Percentiles rank a stretch among this genome's conserved stretches.
phyloP scores from a whole-genome alignment of 2,888 invertebrate species.

The Anoncus sp. region DNA sequence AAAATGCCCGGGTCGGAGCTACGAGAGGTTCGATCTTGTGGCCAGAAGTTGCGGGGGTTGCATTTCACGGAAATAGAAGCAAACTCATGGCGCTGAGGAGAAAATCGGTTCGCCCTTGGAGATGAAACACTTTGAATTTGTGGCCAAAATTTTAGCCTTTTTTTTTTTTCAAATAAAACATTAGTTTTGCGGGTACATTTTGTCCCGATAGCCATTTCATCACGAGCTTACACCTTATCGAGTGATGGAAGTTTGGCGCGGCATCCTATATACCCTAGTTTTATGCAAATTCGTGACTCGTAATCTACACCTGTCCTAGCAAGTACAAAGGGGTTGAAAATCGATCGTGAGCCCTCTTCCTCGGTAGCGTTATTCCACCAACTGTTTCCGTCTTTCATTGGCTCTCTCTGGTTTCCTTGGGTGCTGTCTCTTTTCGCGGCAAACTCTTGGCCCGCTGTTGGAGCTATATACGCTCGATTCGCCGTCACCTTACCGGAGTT shows the following conservation, averaged over 20 bases:
- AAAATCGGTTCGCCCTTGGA: too few species aligned
- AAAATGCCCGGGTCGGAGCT: conserved; percentile 30
- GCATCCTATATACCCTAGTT: conserved; percentile 14
- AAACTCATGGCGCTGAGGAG: neutral
- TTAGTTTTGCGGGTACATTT: too few species aligned
- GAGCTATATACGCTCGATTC: neutral
- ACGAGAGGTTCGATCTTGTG: neutral
- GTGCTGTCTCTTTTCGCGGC: neutral
- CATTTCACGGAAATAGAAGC: neutral
- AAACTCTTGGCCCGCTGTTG: neutral
- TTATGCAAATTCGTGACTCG: conserved; percentile 57
- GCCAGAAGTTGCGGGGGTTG: neutral
- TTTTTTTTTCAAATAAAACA: too few species aligned
- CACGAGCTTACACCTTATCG: neutral
- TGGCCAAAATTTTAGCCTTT: too few species aligned
- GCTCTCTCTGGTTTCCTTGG: neutral
- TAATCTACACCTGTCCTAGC: conserved; percentile 56
- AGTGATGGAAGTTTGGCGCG: conserved; percentile 1
- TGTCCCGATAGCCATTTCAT: neutral
- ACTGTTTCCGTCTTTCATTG: neutral
- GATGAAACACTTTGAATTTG: too few species aligned
- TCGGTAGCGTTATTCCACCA: conserved; percentile 7
- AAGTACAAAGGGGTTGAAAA: conserved; percentile 42
- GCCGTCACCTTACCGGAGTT: neutral
- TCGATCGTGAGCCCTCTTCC: conserved; percentile 44